phyloP scores from a whole-genome alignment of 2,888 invertebrate genomes.

The Megaustenia siamemsis region DNA sequence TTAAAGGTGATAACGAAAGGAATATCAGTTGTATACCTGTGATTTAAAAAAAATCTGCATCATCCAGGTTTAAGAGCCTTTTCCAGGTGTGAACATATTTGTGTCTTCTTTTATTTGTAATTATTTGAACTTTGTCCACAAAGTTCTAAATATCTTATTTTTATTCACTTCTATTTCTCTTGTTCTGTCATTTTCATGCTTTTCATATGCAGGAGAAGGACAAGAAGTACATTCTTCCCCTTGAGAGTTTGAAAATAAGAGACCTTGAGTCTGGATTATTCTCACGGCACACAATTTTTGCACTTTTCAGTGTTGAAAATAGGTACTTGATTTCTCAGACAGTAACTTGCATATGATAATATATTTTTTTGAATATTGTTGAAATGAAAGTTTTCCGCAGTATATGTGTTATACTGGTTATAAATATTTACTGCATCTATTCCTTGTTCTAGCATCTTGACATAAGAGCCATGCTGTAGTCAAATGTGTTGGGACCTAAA shows the following conservation, averaged over 20 bases:
- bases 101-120: too few relatives aligned
- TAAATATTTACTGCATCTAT: too few relatives aligned
- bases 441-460: too few relatives aligned
- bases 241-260: slow-evolving; percentile 96
- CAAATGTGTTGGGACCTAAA: too few relatives aligned
- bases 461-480: too few relatives aligned
- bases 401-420: too few relatives aligned
- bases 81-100: too few relatives aligned
- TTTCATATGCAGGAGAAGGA: slow-evolving; percentile 88
- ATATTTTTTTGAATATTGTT: background rate
- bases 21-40: too few relatives aligned
- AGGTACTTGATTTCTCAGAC: slow-evolving; percentile 84
- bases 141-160: background rate
- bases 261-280: slow-evolving; percentile 98
- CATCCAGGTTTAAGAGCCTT: too few relatives aligned
- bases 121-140: background rate
- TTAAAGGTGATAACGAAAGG: too few relatives aligned
- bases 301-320: slow-evolving; percentile 98
- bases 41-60: too few relatives aligned
- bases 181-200: slow-evolving; percentile 1
- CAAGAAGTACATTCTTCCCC: slow-evolving; percentile 98
- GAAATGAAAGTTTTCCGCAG: too few relatives aligned
- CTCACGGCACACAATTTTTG: slow-evolving; percentile 97
- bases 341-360: background rate
- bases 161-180: background rate